A percentile compares a stretch with the other conserved stretches of the same genome.
Evolutionary conservation across 23 tunicate species (phyloP).

Genomic region (Trididemnum clinides): DNA sequence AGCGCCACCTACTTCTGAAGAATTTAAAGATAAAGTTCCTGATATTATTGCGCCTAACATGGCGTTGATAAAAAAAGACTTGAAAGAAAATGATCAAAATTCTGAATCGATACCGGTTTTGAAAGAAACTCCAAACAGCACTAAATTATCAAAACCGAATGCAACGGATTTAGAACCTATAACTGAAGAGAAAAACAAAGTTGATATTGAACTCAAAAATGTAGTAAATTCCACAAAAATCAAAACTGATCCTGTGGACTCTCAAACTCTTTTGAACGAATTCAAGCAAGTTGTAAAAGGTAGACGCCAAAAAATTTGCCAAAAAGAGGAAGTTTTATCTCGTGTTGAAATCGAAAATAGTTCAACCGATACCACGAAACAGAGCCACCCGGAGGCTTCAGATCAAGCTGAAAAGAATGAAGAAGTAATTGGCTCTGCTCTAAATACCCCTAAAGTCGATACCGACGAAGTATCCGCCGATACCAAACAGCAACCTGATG

Average conservation of each 20-base stretch:
- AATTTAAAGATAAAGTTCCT: background rate
- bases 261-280: background rate
- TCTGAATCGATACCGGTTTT: background rate
- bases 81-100: background rate
- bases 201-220: background rate
- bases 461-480: too few species aligned
- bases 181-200: background rate
- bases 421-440: too few species aligned
- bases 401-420: too few species aligned
- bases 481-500: too few species aligned
- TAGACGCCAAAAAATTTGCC: too few species aligned
- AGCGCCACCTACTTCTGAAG: background rate
- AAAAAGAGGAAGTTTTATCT: too few species aligned
- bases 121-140: constrained; percentile 5
- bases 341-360: too few species aligned
- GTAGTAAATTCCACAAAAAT: background rate
- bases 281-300: too few species aligned
- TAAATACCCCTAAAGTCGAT: too few species aligned
- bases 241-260: background rate
- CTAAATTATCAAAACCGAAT: background rate
- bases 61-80: too few species aligned
- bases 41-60: background rate
- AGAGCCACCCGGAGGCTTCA: too few species aligned
- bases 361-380: too few species aligned
- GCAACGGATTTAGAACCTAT: background rate